Evolutionary conservation across 1,140 invertebrate species (phyloP).

Genomic region (Zaprionus africanus): DNA sequence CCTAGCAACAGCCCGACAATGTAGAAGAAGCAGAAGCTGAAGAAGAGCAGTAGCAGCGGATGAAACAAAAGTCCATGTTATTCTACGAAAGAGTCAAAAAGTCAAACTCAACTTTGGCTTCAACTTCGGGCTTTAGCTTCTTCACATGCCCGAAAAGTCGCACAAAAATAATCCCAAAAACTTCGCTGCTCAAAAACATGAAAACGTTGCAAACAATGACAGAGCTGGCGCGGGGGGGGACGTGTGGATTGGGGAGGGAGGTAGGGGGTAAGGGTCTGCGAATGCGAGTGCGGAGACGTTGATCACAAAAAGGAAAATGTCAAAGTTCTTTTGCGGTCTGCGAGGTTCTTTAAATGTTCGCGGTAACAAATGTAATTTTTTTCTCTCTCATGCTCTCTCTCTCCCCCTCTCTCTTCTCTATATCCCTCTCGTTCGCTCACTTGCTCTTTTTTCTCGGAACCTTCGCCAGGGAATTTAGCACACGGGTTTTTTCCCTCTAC

Average conservation of each 20-base stretch:
- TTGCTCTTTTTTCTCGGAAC: constrained; percentile 60
- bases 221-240: constrained; percentile 7
- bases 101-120: constrained; percentile 64
- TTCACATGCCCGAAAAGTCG: constrained; percentile 76
- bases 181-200: constrained; percentile 77
- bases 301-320: constrained; percentile 80
- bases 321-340: constrained; percentile 79
- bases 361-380: constrained; percentile 57
- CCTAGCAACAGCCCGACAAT: constrained; percentile 21
- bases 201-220: constrained; percentile 73
- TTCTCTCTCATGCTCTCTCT: constrained; percentile 17
- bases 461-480: constrained; percentile 65
- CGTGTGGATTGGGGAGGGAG: background rate
- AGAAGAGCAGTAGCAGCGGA: constrained; percentile 44
- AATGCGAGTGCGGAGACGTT: constrained; percentile 58
- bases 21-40: constrained; percentile 30
- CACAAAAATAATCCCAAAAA: constrained; percentile 82
- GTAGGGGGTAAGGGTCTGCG: constrained; percentile 13
- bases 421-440: constrained; percentile 9
- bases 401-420: constrained; percentile 10
- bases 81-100: constrained; percentile 78
- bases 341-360: constrained; percentile 81
- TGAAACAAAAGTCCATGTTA: constrained; percentile 81
- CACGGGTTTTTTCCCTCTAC: constrained; percentile 39
- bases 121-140: constrained; percentile 41